phyloP scores from a whole-genome alignment of 2,113 vertebrate species.

The Pachypanchax playfairii region DNA sequence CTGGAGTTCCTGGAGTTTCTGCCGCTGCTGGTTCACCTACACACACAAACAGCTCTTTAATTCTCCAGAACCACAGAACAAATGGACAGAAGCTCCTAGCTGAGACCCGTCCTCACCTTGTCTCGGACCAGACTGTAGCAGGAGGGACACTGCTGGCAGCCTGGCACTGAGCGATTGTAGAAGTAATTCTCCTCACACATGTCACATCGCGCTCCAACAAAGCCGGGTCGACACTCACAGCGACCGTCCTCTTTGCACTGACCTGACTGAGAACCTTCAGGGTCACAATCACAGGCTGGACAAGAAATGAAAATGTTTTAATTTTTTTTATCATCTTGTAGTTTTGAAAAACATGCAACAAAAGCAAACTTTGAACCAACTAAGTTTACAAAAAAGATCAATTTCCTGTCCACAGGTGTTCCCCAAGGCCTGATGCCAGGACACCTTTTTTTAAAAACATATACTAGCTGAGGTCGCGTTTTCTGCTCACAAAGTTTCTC shows the following conservation, averaged over 20 bases:
- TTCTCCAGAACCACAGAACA: too few species aligned
- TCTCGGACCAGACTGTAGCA: constrained; percentile 95
- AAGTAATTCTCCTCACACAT: constrained; percentile 99
- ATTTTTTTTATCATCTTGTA: too few species aligned
- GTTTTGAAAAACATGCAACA: too few species aligned
- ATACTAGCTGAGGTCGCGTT: too few species aligned
- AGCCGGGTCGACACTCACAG: constrained; percentile 90
- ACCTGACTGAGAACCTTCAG: constrained; percentile 85
- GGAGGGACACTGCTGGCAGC: constrained; percentile 95
- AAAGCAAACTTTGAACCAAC: too few species aligned
- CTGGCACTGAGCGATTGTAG: constrained; percentile 91
- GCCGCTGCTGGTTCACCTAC: constrained; percentile 92
- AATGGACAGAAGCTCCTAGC: neutral
- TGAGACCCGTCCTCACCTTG: constrained; percentile 80
- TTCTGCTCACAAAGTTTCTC: too few species aligned
- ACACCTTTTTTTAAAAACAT: too few species aligned
- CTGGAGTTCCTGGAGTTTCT: constrained; percentile 90
- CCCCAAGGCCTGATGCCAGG: neutral
- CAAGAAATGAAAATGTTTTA: neutral
- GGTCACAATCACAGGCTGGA: constrained; percentile 94
- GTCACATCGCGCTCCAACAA: constrained; percentile 92
- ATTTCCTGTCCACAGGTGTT: neutral
- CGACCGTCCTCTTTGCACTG: constrained; percentile 89
- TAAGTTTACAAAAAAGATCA: too few species aligned
- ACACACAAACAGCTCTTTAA: neutral